phyloP scores from a whole-genome alignment of 92 coral and sea anemone genomes.

The Epizoanthus stellaris region DNA sequence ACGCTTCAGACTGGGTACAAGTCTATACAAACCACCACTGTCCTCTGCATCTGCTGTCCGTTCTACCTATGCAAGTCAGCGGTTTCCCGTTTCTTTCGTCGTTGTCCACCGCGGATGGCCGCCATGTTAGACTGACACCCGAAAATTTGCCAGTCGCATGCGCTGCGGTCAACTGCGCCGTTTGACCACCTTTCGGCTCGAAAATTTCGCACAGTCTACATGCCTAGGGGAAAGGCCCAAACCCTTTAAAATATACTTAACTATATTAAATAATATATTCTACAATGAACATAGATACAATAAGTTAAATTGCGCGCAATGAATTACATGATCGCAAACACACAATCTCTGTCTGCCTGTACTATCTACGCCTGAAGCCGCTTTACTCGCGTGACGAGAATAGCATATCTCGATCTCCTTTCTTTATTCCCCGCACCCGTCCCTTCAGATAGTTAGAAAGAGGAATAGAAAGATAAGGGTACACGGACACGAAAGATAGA shows the following conservation, averaged over 20 bases:
- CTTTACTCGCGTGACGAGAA: background rate
- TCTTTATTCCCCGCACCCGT: background rate
- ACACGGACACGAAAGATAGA: too few relatives aligned
- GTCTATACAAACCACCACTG: too few relatives aligned
- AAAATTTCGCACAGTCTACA: background rate
- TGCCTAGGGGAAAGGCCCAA: slow-evolving; percentile 3
- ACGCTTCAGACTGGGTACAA: too few relatives aligned
- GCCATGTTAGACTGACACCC: too few relatives aligned
- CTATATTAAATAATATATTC: too few relatives aligned
- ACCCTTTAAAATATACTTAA: too few relatives aligned
- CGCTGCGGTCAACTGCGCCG: too few relatives aligned
- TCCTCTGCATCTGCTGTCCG: too few relatives aligned
- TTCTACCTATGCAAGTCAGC: too few relatives aligned
- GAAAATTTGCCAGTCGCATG: too few relatives aligned
- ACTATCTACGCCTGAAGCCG: slow-evolving; percentile 11
- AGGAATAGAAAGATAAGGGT: background rate
- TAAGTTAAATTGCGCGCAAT: background rate
- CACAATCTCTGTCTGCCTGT: background rate
- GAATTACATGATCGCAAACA: background rate
- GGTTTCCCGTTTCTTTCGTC: too few relatives aligned
- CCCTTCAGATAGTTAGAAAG: background rate
- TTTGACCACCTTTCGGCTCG: background rate
- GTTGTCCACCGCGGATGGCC: too few relatives aligned
- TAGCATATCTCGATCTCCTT: background rate
- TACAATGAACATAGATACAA: background rate